Conservation (phyloP, 2,113 vertebrate genomes). For the Numida meleagris region DNA sequence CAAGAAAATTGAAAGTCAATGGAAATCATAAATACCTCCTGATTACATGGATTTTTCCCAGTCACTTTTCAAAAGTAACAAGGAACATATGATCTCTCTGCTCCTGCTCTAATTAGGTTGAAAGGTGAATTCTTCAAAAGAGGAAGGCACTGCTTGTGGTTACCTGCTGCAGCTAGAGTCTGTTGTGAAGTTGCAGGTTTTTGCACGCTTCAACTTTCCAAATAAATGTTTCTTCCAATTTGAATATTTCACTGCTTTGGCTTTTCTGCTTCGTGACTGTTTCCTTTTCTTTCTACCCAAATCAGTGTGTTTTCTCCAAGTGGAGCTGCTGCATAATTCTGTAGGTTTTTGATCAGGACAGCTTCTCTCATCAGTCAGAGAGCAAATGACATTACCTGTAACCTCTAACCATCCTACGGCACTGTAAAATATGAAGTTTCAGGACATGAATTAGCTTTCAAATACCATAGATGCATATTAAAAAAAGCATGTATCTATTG, state of each 20-base stretch:
- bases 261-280: not conserved
- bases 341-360: not conserved
- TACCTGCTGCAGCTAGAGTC: not conserved
- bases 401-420: not conserved
- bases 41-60: slow-evolving; percentile 37
- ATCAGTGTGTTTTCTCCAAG: not conserved
- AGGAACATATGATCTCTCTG: slow-evolving; percentile 1
- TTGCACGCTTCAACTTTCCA: not conserved
- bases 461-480: not conserved
- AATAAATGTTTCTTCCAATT: not conserved
- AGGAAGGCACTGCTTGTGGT: not conserved
- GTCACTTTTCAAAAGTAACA: slow-evolving; percentile 37
- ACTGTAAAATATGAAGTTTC: not conserved
- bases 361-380: not conserved
- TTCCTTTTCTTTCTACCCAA: not conserved
- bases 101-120: slow-evolving; percentile 10
- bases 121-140: not conserved
- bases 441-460: slow-evolving; percentile 10
- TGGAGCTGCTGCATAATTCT: not conserved
- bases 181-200: not conserved
- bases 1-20: slow-evolving; percentile 55
- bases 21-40: slow-evolving; percentile 56
- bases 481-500: slow-evolving; percentile 1
- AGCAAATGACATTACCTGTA: not conserved
- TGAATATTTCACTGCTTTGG: not conserved